Percentiles rank a stretch among this genome's conserved stretches.
These are phyloP conservation scores for Eupeodes luniger DNA, from an alignment of 2,888 invertebrate species.

Conservation along the genomic window DNA sequence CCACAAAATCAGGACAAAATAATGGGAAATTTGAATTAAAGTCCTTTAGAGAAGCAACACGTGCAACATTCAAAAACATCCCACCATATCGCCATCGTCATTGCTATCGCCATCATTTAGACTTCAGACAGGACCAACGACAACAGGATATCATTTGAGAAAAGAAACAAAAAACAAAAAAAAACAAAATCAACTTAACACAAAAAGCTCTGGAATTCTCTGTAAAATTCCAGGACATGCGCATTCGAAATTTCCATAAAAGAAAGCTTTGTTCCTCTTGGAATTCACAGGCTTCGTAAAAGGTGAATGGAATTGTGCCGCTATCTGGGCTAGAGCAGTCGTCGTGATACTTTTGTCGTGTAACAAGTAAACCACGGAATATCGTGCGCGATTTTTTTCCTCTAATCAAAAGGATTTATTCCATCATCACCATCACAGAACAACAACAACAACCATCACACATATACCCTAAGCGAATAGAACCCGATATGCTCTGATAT, in stretches of 20 bases:
- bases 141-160: slow-evolving; percentile 14
- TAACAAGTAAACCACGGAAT: slow-evolving; percentile 73
- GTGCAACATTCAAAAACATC: slow-evolving; percentile 59
- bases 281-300: slow-evolving; percentile 59
- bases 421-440: background rate
- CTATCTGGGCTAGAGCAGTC: slow-evolving; percentile 74
- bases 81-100: background rate
- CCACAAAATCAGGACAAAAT: slow-evolving; percentile 46
- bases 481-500: background rate
- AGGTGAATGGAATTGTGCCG: slow-evolving; percentile 75
- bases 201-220: slow-evolving; percentile 36
- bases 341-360: slow-evolving; percentile 74
- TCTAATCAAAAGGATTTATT: slow-evolving; percentile 17
- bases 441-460: background rate
- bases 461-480: background rate
- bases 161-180: background rate
- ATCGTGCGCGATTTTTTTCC: slow-evolving; percentile 25
- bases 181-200: background rate
- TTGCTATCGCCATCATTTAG: background rate
- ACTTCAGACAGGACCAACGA: background rate
- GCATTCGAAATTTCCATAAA: background rate
- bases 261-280: slow-evolving; percentile 63
- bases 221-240: slow-evolving; percentile 26
- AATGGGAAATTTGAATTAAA: slow-evolving; percentile 43
- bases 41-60: slow-evolving; percentile 69